Conservation (phyloP, 53 echinoderm and acorn worm species). For the Luidia sarsii region DNA sequence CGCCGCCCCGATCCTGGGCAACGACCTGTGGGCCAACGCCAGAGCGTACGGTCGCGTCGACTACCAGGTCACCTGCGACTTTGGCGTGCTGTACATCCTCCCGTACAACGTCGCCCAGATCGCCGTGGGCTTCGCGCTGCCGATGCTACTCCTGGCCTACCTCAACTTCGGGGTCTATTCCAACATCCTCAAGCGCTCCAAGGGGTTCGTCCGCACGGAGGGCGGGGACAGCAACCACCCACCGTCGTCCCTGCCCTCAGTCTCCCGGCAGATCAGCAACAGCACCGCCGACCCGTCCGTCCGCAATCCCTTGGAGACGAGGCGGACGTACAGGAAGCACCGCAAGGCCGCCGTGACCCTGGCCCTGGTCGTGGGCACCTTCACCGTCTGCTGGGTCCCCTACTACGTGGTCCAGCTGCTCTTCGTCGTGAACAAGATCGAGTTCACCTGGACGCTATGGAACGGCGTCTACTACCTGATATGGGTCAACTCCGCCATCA, state of each 20-base stretch:
- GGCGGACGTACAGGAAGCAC: constrained; percentile 21
- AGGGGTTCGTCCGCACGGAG: constrained; percentile 4
- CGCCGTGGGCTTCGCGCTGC: constrained; percentile 13
- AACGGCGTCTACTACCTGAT: constrained; percentile 25
- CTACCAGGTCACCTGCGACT: constrained; percentile 37
- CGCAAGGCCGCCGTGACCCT: constrained; percentile 45
- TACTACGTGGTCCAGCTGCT: constrained; percentile 43
- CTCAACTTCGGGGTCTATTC: constrained; percentile 39
- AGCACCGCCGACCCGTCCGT: neutral
- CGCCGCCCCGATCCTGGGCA: constrained; percentile 22
- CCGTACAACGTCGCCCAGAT: constrained; percentile 36
- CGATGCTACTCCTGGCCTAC: constrained; percentile 8
- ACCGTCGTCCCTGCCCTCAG: neutral
- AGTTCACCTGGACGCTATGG: constrained; percentile 51
- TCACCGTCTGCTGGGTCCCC: constrained; percentile 43
- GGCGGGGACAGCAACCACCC: neutral
- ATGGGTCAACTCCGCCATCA: constrained; percentile 53
- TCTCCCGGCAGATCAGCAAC: too few relatives aligned
- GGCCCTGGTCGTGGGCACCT: constrained; percentile 43
- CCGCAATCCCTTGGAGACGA: constrained; percentile 2
- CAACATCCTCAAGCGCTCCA: constrained; percentile 25
- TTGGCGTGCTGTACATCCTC: constrained; percentile 29
- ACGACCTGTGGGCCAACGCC: neutral
- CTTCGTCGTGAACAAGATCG: constrained; percentile 9
- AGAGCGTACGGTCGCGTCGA: neutral